phyloP scores from a whole-genome alignment of 2,888 invertebrate genomes.

The Drosophila quasianomalipes region DNA sequence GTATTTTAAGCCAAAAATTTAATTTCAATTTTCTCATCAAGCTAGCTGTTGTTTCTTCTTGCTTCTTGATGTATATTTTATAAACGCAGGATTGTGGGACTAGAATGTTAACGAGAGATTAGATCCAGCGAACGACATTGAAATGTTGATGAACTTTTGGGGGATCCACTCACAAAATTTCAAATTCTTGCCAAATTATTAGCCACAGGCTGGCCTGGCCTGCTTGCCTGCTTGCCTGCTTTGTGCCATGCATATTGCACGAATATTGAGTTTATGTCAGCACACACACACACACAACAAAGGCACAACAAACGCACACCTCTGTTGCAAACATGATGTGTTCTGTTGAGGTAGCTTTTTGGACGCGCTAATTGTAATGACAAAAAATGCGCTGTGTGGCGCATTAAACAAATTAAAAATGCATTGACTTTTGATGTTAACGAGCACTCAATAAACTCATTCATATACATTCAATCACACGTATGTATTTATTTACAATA shows the following conservation, averaged over 20 bases:
- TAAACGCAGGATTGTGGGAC: slow-evolving; percentile 59
- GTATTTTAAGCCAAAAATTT: slow-evolving; percentile 61
- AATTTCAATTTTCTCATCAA: slow-evolving; percentile 72
- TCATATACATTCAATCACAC: slow-evolving; percentile 14
- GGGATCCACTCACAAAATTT: slow-evolving; percentile 37
- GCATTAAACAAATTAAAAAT: slow-evolving; percentile 76
- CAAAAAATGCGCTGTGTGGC: slow-evolving; percentile 58
- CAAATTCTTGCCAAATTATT: slow-evolving; percentile 39
- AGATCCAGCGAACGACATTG: slow-evolving; percentile 61
- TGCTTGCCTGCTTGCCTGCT: not conserved
- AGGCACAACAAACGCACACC: slow-evolving; percentile 7
- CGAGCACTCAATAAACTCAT: slow-evolving; percentile 57
- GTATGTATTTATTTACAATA: slow-evolving; percentile 14
- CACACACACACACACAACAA: slow-evolving; percentile 4
- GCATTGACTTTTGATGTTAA: slow-evolving; percentile 75
- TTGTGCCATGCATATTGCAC: slow-evolving; percentile 39
- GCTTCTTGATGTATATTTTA: slow-evolving; percentile 32
- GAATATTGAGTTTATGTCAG: slow-evolving; percentile 49
- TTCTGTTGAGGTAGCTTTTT: slow-evolving; percentile 31
- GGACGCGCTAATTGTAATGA: slow-evolving; percentile 66
- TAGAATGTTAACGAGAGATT: slow-evolving; percentile 36
- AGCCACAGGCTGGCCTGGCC: slow-evolving; percentile 21
- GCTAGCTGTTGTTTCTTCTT: slow-evolving; percentile 3
- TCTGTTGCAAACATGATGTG: not conserved
- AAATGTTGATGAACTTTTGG: slow-evolving; percentile 75